Evolutionary conservation across 2,113 vertebrate species (phyloP), one percentile per base, ranked within the genome.

Genomic region (Reinhardtius hippoglossoides): DNA sequence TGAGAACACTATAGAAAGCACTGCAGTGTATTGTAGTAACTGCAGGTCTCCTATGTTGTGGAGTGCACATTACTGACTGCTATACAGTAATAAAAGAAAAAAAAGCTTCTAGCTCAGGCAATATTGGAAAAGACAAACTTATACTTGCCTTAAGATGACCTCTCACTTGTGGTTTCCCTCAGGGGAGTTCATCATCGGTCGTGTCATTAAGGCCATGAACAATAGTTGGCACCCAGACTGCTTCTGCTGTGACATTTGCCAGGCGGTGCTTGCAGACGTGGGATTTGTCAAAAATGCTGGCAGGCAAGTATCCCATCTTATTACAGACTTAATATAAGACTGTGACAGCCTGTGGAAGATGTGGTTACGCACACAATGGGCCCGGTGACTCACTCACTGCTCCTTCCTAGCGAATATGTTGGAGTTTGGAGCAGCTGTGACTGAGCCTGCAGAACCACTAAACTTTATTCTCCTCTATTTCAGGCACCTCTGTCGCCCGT

Each of bases 131-230:
- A 61, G 61, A 58, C 61, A 40, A 62, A 82, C 16, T 64, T 67
- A 0, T 3, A 68, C 50, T 59, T 71, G 5, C 46, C 40, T 72
- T 7, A 31, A 61, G 35, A 31, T 83, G 76, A 88, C 71, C 26
- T 64, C 40, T 79, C 31, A 58, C 68, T 75, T 72, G 9, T 81
- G 72, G 8, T 83, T 78, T 85, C 55, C 73, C 80, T 76, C 84
- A 99, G 98, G 98, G 59, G 98, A 99, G 87, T 99, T 99, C 91
- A 99, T 99, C 92, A 98, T 98, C 52, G 98, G 98, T 68, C 96
- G 98, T 66, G 98, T 99, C 86, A 99, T 99, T 94, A 99, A 99
- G 94, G 98, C 98, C 86, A 99, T 99, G 98, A 99, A 99, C 93
- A 99, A 99, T 67, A 99, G 98, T 90, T 99, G 98, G 98, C 98